Evolutionary conservation across 2,888 invertebrate genomes (phyloP).

Genomic region (Amphipyra tragopoginis): DNA sequence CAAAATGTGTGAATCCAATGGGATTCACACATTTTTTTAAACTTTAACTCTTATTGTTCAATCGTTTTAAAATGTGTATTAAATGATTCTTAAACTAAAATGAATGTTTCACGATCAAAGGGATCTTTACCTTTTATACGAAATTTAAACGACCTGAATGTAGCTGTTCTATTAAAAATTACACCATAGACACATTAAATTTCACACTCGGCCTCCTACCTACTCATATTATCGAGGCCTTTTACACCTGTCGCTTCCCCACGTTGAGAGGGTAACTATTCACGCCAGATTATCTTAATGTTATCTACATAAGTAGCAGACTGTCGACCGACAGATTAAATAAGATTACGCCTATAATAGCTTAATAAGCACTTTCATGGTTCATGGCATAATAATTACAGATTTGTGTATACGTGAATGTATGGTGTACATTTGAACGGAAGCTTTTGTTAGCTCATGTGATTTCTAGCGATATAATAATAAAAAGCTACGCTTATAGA

Average conservation of each 20-base stretch:
- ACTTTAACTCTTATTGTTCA: too few relatives aligned
- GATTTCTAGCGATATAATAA: too few relatives aligned
- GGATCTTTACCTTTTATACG: too few relatives aligned
- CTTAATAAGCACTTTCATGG: constrained; percentile 6
- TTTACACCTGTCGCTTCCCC: background rate
- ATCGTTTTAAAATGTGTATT: too few relatives aligned
- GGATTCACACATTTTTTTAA: too few relatives aligned
- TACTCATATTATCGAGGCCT: background rate
- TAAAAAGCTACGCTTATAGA: too few relatives aligned
- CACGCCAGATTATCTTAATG: constrained; percentile 12
- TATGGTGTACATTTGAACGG: background rate
- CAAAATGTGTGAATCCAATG: too few relatives aligned
- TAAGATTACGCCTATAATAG: constrained; percentile 14
- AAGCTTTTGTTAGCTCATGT: too few relatives aligned
- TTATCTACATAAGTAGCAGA: background rate
- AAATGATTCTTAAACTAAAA: too few relatives aligned
- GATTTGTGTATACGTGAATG: background rate
- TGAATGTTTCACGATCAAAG: too few relatives aligned
- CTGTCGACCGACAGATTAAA: constrained; percentile 15
- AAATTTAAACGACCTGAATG: too few relatives aligned
- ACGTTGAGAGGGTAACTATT: background rate
- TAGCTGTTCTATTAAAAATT: too few relatives aligned
- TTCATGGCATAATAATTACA: background rate
- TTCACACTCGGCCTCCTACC: background rate
- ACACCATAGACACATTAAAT: background rate